Evolutionary conservation across 2,797 vertebrate genomes (phyloP).

Genomic region (Scolopax bukidnonensis): DNA sequence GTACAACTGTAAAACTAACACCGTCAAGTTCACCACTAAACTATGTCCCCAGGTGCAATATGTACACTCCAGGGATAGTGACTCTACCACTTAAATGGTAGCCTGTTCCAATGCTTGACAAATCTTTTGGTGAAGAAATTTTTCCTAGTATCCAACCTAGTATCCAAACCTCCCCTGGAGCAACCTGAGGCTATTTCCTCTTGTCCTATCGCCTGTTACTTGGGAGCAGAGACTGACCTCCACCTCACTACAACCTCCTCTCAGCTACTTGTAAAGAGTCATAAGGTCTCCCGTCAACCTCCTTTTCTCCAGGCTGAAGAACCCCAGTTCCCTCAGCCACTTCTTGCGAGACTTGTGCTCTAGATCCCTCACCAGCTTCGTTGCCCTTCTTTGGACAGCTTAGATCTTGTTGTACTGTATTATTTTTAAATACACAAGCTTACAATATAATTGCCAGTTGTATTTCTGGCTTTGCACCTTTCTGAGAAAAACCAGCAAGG

Average conservation of each 20-base stretch:
- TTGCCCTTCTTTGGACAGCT: background rate
- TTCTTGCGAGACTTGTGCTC: background rate
- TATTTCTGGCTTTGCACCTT: constrained; percentile 41
- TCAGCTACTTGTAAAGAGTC: background rate
- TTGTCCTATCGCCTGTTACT: background rate
- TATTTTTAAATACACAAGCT: constrained; percentile 15
- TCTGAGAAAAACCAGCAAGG: constrained; percentile 5
- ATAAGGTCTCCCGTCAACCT: background rate
- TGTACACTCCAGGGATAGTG: background rate
- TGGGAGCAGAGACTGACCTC: background rate
- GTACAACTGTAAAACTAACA: background rate
- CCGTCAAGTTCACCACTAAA: background rate
- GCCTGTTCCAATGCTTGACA: background rate
- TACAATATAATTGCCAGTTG: constrained; percentile 29
- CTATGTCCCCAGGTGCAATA: no score
- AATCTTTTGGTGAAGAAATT: background rate
- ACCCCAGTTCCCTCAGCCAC: background rate
- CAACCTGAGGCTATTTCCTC: background rate
- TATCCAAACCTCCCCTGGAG: background rate
- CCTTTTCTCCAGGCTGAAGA: background rate
- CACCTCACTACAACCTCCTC: background rate
- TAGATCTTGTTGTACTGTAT: background rate
- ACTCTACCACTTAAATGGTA: background rate
- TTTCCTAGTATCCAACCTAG: background rate
- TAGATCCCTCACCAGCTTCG: background rate